A percentile compares a stretch with the other conserved stretches of the same genome.
phyloP scores from a whole-genome alignment of 2,797 vertebrate genomes.

The Myotis myotis region DNA sequence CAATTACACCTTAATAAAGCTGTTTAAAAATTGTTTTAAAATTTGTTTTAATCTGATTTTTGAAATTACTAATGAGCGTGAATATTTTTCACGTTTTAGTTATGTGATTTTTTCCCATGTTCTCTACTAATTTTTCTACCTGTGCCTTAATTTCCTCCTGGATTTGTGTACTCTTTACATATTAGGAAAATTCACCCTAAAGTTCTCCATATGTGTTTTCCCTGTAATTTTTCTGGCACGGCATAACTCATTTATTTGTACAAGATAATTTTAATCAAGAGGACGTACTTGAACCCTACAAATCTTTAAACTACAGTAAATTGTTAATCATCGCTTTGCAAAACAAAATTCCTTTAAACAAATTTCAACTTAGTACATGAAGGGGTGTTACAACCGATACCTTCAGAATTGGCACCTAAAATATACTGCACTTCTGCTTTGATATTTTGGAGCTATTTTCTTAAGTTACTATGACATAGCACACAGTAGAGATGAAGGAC shows the following conservation, averaged over 20 bases:
- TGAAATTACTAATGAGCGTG: background rate
- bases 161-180: background rate
- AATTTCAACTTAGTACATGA: background rate
- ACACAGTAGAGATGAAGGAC: background rate
- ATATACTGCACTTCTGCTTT: background rate
- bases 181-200: background rate
- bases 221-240: conserved; percentile 16
- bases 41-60: background rate
- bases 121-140: conserved; percentile 5
- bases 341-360: background rate
- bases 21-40: background rate
- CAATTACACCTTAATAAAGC: background rate
- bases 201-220: background rate
- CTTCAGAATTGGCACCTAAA: background rate
- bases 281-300: background rate
- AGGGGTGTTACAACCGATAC: background rate
- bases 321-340: conserved; percentile 13
- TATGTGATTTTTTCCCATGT: background rate
- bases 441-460: background rate
- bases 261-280: conserved; percentile 39
- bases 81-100: conserved; percentile 3
- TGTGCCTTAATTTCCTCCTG: background rate
- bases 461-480: background rate
- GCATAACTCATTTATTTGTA: background rate
- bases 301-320: background rate